Evolutionary conservation across 2,113 vertebrate genomes (phyloP), one percentile per base, ranked within the genome.

Genomic region (Oophaga pumilio): DNA sequence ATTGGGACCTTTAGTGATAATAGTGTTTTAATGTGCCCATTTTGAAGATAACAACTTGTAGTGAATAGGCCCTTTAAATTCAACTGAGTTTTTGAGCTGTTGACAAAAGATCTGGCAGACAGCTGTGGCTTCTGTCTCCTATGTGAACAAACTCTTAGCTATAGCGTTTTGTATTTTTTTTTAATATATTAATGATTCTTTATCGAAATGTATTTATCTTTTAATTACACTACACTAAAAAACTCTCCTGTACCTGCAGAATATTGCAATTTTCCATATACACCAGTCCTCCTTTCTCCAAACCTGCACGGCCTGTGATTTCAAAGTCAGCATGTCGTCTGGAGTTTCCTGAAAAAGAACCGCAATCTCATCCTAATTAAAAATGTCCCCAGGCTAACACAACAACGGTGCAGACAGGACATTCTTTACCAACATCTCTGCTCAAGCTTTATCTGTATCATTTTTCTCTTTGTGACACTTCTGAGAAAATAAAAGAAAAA

Each of bases 311-410:
- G 68, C 73, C 50, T 66, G 69, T 87, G 69, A 69, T 76, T 64
- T 87, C 80, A 82, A 76, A 87, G 87, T 77, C 87, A 84, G 80
- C 81, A 88, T 88, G 87, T 84, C 20, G 53, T 77, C 87, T 84
- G 60, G 59, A 33, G 71, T 64, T 88, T 24, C 87, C 71, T 84
- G 59, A 76, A 77, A 88, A 76, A 62, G 87, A 84, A 84, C 71
- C 56, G 87, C 80, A 84, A 84, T 83, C 71, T 88, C 87, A 88
- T 88, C 87, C 87, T 88, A 83, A 88, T 88, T 88, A 88, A 88
- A 88, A 88, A 88, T 88, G 81, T 88, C 87, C 80, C 74, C 80
- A 88, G 87, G 87, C 87, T 88, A 88, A 88, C 71, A 66, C 59
- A 84, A 88, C 82, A 84, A 77, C 20, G 17, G 71, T 68, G 49